Evolutionary conservation across 2,797 vertebrate species (phyloP), one percentile per base, ranked within the genome.

Genomic region (Dryobates pubescens): DNA sequence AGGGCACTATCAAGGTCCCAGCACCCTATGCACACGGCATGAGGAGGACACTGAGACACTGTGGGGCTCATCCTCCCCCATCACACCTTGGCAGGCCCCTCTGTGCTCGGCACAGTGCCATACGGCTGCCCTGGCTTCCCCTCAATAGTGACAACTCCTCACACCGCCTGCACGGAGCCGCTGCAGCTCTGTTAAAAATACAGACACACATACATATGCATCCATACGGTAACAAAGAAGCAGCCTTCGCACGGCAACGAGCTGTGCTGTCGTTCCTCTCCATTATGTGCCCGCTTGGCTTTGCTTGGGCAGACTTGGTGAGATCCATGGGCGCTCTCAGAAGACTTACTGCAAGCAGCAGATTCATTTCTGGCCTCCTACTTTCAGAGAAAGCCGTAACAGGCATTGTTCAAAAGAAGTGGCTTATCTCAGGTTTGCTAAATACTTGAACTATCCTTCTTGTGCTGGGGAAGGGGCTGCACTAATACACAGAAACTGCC

Each of bases 161-260:
- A 77, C 54, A 19, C 43, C 14, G 16, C 80, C 86, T 51, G 49
- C 76, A 62, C 1, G 3, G 83, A 82, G 77, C 76, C 61, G n/a
- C 90, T 84, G 82, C 68, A 62, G 80, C 88, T 86, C 90, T 76
- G 86, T 67, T 93, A 96, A 91, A 96, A 91, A 92, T 88, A 94
- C 87, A 79, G 3, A 68, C 47, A 5, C 53, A 24, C 72, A 91
- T 6, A 51, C 82, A 82, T 67, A 95, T 53, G 77, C 77, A 88
- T 32, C 61, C 61, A 6, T 51, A 81, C 73, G 0, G 67, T 89
- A 47, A 59, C 82, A 86, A 91, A 89, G 72, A 88, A 89, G 88
- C 76, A 84, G 62, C 74, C 64, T 68, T 86, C 62, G 47, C 38
- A 74, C 9, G 9, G 75, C 16, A 32, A 45, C 5, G 72, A 91